These are phyloP conservation scores for Drymodes brunneopygia DNA, from an alignment of 2,113 vertebrate genomes.

Conservation along the genomic window DNA sequence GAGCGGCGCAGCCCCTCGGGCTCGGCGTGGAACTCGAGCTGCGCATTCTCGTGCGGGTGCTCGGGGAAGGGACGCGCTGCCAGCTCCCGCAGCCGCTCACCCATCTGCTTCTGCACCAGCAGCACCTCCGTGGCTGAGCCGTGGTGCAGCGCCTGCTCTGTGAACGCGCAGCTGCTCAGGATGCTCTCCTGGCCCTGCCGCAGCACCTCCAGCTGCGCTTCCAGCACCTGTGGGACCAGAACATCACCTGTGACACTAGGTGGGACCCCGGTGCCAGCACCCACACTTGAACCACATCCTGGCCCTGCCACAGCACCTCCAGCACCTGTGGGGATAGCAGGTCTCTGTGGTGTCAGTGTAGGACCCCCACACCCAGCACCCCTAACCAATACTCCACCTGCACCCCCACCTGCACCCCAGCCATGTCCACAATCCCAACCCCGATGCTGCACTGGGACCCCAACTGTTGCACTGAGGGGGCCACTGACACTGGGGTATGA, in stretches of 20 bases:
- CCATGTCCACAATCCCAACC: rapidly evolving
- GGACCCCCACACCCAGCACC: not conserved
- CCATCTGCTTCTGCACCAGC: slow-evolving; percentile 93
- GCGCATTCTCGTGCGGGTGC: slow-evolving; percentile 88
- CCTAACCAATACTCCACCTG: not conserved
- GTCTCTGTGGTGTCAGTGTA: rapidly evolving
- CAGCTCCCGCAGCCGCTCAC: slow-evolving; percentile 86
- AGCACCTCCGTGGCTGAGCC: slow-evolving; percentile 90
- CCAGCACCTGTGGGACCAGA: slow-evolving; percentile 77
- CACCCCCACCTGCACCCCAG: not conserved
- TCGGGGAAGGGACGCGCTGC: slow-evolving; percentile 84
- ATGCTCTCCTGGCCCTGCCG: slow-evolving; percentile 93
- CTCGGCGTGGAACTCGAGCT: slow-evolving; percentile 89
- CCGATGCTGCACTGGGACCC: not conserved
- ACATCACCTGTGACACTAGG: not conserved
- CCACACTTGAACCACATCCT: not conserved
- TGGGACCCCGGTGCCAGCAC: not conserved
- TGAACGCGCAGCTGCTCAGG: slow-evolving; percentile 91
- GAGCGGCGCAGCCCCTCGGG: slow-evolving; percentile 88
- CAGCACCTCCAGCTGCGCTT: slow-evolving; percentile 85
- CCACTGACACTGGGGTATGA: not conserved
- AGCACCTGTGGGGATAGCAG: slow-evolving; percentile 70
- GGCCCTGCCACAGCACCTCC: not conserved
- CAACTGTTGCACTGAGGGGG: rapidly evolving
- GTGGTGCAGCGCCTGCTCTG: slow-evolving; percentile 90